Conservation (phyloP, 2,797 vertebrate genomes). For the Botia kubotai region DNA sequence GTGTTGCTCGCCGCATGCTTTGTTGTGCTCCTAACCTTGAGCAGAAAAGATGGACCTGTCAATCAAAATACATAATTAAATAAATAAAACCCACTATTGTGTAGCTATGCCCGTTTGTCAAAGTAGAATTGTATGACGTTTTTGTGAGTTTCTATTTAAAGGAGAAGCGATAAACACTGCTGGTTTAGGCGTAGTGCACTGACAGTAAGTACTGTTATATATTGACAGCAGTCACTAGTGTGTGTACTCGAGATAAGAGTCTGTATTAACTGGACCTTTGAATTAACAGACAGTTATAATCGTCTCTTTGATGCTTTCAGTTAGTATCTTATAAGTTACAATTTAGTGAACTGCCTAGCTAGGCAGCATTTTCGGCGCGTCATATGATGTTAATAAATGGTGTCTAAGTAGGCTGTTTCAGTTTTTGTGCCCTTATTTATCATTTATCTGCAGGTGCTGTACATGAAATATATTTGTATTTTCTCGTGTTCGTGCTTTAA, state of each 20-base stretch:
- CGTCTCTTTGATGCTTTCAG: background rate
- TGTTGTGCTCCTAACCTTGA: slow-evolving; percentile 43
- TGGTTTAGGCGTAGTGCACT: background rate
- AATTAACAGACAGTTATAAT: slow-evolving; percentile 10
- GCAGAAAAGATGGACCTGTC: slow-evolving; percentile 52
- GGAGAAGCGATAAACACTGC: background rate
- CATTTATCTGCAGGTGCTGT: slow-evolving; percentile 13
- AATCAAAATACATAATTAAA: slow-evolving; percentile 23
- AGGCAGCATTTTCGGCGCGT: background rate
- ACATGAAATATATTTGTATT: background rate
- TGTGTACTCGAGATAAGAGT: slow-evolving; percentile 31
- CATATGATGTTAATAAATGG: background rate
- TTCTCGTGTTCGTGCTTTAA: background rate
- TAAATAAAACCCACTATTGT: slow-evolving; percentile 22
- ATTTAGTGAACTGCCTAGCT: background rate
- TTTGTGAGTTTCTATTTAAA: slow-evolving; percentile 3
- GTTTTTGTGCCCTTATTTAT: background rate
- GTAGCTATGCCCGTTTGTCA: background rate
- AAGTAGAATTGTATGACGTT: slow-evolving; percentile 5
- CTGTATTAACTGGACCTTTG: slow-evolving; percentile 7
- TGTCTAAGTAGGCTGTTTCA: background rate
- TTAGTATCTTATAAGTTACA: background rate
- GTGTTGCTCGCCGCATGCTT: slow-evolving; percentile 9
- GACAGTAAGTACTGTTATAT: slow-evolving; percentile 5
- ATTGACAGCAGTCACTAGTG: slow-evolving; percentile 28